These are phyloP conservation scores for Saxicola maurus DNA, from an alignment of 2,797 vertebrate species.

Conservation along the genomic window DNA sequence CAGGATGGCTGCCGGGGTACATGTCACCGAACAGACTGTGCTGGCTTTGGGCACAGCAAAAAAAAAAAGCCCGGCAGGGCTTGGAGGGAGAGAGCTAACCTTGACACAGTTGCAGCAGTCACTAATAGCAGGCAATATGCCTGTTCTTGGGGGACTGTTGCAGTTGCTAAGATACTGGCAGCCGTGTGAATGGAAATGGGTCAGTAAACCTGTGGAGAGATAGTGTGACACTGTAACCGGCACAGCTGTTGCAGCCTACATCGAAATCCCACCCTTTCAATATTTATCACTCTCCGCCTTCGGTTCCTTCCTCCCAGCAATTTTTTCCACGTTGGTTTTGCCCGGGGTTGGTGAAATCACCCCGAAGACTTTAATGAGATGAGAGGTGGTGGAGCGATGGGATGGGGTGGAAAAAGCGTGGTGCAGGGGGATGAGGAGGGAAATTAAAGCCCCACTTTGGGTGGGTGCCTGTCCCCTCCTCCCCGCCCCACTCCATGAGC, in stretches of 20 bases:
- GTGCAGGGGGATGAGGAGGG: background rate
- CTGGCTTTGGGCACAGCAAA: conserved; percentile 63
- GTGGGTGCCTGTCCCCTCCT: background rate
- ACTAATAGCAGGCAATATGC: conserved; percentile 77
- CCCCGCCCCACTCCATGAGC: background rate
- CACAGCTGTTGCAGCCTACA: conserved; percentile 81
- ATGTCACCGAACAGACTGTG: conserved; percentile 28
- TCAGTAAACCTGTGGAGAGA: conserved; percentile 94
- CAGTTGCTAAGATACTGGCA: conserved; percentile 99
- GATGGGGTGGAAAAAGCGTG: background rate
- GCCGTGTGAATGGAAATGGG: conserved; percentile 93
- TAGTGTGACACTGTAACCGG: conserved; percentile 88
- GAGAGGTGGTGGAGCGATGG: background rate
- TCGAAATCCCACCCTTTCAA: conserved; percentile 81
- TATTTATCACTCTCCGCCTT: conserved; percentile 80
- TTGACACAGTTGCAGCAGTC: conserved; percentile 79
- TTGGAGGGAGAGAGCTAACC: conserved; percentile 76
- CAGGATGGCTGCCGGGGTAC: background rate
- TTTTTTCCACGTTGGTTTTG: conserved; percentile 45
- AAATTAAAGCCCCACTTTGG: background rate
- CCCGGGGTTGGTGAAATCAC: conserved; percentile 32
- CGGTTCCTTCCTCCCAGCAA: conserved; percentile 68
- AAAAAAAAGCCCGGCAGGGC: conserved; percentile 67
- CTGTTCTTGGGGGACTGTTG: conserved; percentile 90
- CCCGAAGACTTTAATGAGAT: background rate